Evolutionary conservation across 2,113 vertebrate genomes (phyloP).

Genomic region (Platysteira castanea): DNA sequence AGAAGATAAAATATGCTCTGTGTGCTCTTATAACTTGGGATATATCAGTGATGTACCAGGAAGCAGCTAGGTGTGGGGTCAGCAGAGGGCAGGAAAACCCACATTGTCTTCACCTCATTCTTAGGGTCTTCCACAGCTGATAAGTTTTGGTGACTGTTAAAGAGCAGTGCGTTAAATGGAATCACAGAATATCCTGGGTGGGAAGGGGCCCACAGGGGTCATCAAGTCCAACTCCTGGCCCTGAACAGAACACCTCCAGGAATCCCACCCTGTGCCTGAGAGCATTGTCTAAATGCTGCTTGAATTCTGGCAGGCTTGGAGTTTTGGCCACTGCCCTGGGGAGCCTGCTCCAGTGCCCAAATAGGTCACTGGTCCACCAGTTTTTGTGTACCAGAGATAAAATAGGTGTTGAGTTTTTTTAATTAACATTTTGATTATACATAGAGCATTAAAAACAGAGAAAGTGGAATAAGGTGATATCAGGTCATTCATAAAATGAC

Average conservation of each 20-base stretch:
- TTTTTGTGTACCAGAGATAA: not conserved
- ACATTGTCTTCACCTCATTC: not conserved
- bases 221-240: not conserved
- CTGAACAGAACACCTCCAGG: not conserved
- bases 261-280: too few relatives aligned
- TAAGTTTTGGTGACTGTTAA: not conserved
- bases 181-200: not conserved
- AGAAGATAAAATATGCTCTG: not conserved
- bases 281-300: not conserved
- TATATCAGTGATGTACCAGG: not conserved
- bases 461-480: not conserved
- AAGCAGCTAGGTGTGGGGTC: not conserved
- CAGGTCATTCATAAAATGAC: not conserved
- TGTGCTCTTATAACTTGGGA: not conserved
- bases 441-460: not conserved
- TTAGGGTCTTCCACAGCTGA: accelerated
- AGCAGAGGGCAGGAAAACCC: not conserved
- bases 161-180: not conserved
- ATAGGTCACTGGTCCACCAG: not conserved
- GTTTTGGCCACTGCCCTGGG: not conserved
- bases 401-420: not conserved
- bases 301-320: not conserved
- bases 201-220: not conserved
- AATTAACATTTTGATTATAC: not conserved
- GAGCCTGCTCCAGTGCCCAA: not conserved